Evolutionary conservation across 2,888 invertebrate species (phyloP), one percentile per base, ranked within the genome.

Genomic region (Ectropis crepuscularia): DNA sequence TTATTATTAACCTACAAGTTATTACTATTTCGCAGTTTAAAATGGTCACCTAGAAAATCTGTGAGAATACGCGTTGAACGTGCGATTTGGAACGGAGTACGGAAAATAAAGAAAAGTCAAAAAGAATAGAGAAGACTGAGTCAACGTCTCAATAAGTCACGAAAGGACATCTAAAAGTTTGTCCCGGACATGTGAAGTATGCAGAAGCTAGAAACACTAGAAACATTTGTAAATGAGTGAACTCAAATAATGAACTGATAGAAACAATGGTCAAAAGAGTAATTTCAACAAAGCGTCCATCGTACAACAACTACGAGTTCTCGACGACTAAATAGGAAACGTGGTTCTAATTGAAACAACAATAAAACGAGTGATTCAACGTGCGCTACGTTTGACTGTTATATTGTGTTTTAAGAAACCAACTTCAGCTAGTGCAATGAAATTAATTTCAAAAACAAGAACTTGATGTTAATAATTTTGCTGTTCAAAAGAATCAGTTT

Each of bases 241-340:
- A 47, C 11, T 38, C n/a, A 42, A 59, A 61, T 63, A 65, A 68
- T 68, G 46, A 49, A 45, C 49, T 59, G 53, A 63, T 60, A 51
- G 53, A 55, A 62, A 70, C 68, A 70, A 68, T 61, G 42, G 58
- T 39, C 37, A 48, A 36, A 41, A n/a, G 9, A 43, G 12, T 51
- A 58, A 46, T 67, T 50, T 53, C 43, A 53, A 58, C 53, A 62
- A 58, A 63, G 50, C 55, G 57, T 45, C 45, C 62, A 62, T 47
- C 58, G 58, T 46, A 16, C 57, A 63, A 60, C 28, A 57, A 53
- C 61, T 55, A 53, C 53, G 57, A 65, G 16, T 71, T 68, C 60
- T 57, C 61, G 66, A 65, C 70, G 70, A 63, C 75, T 74, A 76
- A 81, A 76, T 74, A 76, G 78, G 79, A 77, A 80, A 78, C 70